Evolutionary conservation across 2,113 vertebrate genomes (phyloP), one percentile per base, ranked within the genome.

Genomic region (Chionodraco myersi): DNA sequence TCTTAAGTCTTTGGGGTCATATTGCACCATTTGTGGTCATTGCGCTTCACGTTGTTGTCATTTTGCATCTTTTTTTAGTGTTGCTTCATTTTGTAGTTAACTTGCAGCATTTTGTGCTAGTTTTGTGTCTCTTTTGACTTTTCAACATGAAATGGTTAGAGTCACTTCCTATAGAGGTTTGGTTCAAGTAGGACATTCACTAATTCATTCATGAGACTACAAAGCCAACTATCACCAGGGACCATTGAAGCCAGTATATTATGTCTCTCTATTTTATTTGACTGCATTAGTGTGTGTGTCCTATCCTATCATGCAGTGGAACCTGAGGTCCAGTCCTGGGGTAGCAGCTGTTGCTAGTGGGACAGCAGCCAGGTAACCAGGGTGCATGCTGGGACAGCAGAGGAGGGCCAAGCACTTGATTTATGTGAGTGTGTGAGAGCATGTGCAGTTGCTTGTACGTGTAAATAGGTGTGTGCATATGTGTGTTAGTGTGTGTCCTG

Each of bases 341-440:
- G 77, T 68, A 84, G 85, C 91, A 92, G 91, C 90, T 92, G 90
- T 85, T 91, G 85, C 82, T 85, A 49, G 67, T 79, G 87, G 90
- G 91, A 84, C 59, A 10, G 69, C 48, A 64, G 87, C 91, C 91
- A 92, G 80, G 80, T 90, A 77, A 87, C 76, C 79, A 87, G 79
- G 72, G 59, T 86, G 89, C 85, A 89, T 80, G 79, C 91, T 89
- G 91, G 85, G 85, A 76, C 70, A 58, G 81, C 57, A 75, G 79
- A 82, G 61, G 64, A 84, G 74, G 70, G 89, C 89, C 89, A 87
- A 81, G 71, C 64, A 26, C 80, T 83, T 80, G 83, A 84, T 89
- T 79, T 85, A 75, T 82, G 76, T 62, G 85, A 61, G 74, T 62
- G 71, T 63, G 81, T 18, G 71, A 52, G 80, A 36, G 85, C 41